Conservation (phyloP, 2,797 vertebrate species). For the Macroramphosus scolopax region DNA sequence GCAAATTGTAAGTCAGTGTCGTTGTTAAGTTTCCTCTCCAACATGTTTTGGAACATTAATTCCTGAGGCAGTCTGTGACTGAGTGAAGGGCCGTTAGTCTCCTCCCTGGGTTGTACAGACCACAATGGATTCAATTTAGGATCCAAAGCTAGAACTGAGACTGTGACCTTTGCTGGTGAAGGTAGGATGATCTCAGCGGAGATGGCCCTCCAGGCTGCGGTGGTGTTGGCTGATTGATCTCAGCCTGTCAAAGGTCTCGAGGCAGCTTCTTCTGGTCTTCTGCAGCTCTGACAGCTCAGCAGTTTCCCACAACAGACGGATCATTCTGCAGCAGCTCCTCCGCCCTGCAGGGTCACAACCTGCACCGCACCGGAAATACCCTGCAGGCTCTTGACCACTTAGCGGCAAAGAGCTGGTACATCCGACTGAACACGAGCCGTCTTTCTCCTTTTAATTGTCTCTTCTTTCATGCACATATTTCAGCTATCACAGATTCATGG, state of each 20-base stretch:
- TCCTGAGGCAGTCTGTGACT: too few species aligned
- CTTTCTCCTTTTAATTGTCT: neutral
- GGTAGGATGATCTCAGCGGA: conserved; percentile 24
- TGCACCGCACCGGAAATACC: conserved; percentile 39
- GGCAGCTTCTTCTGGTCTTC: conserved; percentile 35
- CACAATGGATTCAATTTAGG: conserved; percentile 3
- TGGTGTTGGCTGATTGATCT: conserved; percentile 37
- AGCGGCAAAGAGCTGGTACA: conserved; percentile 12
- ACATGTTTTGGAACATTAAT: too few species aligned
- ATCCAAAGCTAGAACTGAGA: conserved; percentile 19
- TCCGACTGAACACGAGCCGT: conserved; percentile 16
- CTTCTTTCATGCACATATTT: conserved; percentile 5
- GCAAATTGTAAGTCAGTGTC: too few species aligned
- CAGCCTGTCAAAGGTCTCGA: conserved; percentile 59
- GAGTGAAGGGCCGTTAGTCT: neutral
- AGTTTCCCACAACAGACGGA: conserved; percentile 53
- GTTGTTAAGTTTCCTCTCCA: too few species aligned
- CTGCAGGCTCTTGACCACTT: conserved; percentile 38
- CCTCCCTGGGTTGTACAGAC: neutral
- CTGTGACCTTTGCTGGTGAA: conserved; percentile 39
- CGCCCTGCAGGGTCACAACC: conserved; percentile 58
- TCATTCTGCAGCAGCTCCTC: conserved; percentile 50
- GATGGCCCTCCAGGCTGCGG: conserved; percentile 26
- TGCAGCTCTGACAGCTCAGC: conserved; percentile 44
- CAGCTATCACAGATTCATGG: too few species aligned